Conservation (phyloP, 2,888 invertebrate species). For the Spisula subtruncata region DNA sequence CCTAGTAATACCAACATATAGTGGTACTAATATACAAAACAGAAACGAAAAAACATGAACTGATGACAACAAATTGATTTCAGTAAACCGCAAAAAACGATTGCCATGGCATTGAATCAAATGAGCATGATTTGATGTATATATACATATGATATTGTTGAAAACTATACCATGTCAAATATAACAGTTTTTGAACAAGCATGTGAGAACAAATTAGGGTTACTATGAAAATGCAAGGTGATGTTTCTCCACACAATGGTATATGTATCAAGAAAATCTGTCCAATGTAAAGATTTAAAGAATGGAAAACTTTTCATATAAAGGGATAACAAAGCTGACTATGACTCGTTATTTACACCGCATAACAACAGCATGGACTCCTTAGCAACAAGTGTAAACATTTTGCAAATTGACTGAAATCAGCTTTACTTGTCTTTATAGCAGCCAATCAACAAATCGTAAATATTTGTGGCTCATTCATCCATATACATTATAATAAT, state of each 20-base stretch:
- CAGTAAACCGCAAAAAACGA: not conserved
- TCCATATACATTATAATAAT: not conserved
- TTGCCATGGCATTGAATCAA: constrained; percentile 13
- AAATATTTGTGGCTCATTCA: not conserved
- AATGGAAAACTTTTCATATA: no score
- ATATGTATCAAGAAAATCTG: no score
- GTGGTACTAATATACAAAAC: not conserved
- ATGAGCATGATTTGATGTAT: not conserved
- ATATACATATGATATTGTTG: not conserved
- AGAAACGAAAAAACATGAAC: not conserved
- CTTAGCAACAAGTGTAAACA: no score
- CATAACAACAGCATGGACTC: no score
- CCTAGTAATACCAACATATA: not conserved
- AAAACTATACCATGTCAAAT: not conserved
- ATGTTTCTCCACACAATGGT: no score
- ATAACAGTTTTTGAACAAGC: not conserved
- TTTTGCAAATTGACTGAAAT: no score
- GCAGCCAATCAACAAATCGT: not conserved
- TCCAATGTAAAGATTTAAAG: no score
- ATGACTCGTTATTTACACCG: no score
- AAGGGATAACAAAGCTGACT: not conserved
- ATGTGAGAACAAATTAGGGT: not conserved
- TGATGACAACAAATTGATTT: not conserved
- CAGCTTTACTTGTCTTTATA: no score
- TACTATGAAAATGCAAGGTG: no score